Evolutionary conservation across 2,113 vertebrate species (phyloP), one percentile per base, ranked within the genome.

Genomic region (Prunella fulvescens): DNA sequence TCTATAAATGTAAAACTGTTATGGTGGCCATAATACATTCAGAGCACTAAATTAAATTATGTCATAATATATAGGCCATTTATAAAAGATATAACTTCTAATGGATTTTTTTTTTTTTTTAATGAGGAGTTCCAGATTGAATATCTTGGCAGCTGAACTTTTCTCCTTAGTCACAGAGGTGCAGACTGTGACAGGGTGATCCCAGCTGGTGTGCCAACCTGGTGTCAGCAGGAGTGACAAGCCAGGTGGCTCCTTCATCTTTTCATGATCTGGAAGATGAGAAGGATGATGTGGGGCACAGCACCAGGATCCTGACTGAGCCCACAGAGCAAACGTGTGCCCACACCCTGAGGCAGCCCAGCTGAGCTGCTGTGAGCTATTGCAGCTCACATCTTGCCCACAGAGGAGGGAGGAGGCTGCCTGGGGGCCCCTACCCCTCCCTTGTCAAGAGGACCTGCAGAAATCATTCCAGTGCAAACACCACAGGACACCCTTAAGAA

Each of bases 1-100:
- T 94, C 82, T 95, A 95, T 95, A 89, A 96, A 95, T 92, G 89
- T 93, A 96, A 92, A 96, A 93, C n/a, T 86, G 58, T 93, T 96
- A 94, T 12, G 25, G 66, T 0, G 17, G 60, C 66, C 62, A 65
- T 96, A 97, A 95, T 71, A 92, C 22, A 88, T 94, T 71, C 86
- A 60, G 65, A 91, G 79, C 69, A 92, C 48, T 97, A 93, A 94
- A 94, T 95, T 96, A 95, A 96, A 96, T 94, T 91, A 92, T 95
- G 92, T 67, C 93, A 94, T 93, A 93, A 93, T 95, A 96, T 81
- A 95, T 82, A 93, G 81, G 70, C 56, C 89, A 95, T 94, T 95
- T 95, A 92, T 95, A 93, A 96, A 96, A 90, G 70, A 80, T 87
- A 80, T 61, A 92, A 95, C 4, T 8, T 64, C 37, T 81, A 93